Evolutionary conservation across 1,140 invertebrate species (phyloP).

Genomic region (Lasioglossum albipes): DNA sequence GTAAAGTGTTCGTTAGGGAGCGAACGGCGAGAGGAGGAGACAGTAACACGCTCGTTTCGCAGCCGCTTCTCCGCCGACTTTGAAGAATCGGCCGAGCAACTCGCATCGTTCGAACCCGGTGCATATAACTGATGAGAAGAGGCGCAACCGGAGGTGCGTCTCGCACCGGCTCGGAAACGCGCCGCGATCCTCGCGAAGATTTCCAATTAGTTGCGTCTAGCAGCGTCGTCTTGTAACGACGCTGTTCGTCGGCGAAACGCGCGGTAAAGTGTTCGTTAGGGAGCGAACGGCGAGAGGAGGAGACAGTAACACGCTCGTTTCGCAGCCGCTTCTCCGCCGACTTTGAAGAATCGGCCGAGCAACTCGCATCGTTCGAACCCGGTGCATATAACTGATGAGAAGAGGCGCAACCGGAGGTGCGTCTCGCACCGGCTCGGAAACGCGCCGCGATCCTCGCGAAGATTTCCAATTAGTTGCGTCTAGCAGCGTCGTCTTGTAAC

Average conservation of each 20-base stretch:
- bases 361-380: too few relatives aligned
- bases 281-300: neutral
- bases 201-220: slow-evolving; percentile 49
- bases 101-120: too few relatives aligned
- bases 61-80: too few relatives aligned
- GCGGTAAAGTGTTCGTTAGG: slow-evolving; percentile 41
- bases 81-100: too few relatives aligned
- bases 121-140: too few relatives aligned
- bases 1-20: slow-evolving; percentile 36
- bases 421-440: neutral
- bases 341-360: too few relatives aligned
- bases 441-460: neutral
- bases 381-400: too few relatives aligned
- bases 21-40: neutral
- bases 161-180: neutral
- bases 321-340: too few relatives aligned
- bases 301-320: too few relatives aligned
- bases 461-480: slow-evolving; percentile 52
- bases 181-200: slow-evolving; percentile 14
- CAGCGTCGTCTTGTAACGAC: slow-evolving; percentile 45
- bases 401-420: too few relatives aligned
- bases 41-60: too few relatives aligned
- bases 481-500: slow-evolving; percentile 40
- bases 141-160: too few relatives aligned
- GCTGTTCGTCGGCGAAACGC: slow-evolving; percentile 23